Evolutionary conservation across 2,797 vertebrate genomes (phyloP).

Genomic region (Enteromius mattozi): DNA sequence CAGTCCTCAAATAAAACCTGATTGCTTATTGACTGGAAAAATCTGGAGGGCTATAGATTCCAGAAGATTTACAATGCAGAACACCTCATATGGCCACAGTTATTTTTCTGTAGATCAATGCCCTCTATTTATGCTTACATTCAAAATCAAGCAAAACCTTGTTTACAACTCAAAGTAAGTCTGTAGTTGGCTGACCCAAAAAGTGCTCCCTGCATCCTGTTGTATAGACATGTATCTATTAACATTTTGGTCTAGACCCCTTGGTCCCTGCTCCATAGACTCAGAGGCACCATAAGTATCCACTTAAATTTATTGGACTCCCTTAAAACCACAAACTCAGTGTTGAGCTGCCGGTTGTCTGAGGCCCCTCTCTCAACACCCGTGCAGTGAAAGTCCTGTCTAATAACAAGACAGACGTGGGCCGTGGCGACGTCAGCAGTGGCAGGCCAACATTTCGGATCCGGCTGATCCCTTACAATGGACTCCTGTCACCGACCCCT

Average conservation of each 20-base stretch:
- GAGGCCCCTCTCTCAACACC: slow-evolving; percentile 52
- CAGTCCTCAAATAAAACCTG: not conserved
- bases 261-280: slow-evolving; percentile 58
- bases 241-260: slow-evolving; percentile 52
- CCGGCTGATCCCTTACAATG: slow-evolving; percentile 45
- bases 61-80: not conserved
- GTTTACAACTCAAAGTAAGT: slow-evolving; percentile 14
- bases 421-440: slow-evolving; percentile 26
- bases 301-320: slow-evolving; percentile 66
- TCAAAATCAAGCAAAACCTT: slow-evolving; percentile 21
- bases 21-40: not conserved
- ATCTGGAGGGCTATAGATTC: slow-evolving; percentile 11
- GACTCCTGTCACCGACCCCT: slow-evolving; percentile 34
- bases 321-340: slow-evolving; percentile 63
- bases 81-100: not conserved
- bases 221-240: slow-evolving; percentile 45
- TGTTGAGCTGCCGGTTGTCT: slow-evolving; percentile 51
- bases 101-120: slow-evolving; percentile 9
- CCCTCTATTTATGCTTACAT: slow-evolving; percentile 9
- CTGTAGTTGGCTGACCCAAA: slow-evolving; percentile 28
- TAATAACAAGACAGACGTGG: slow-evolving; percentile 45
- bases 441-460: slow-evolving; percentile 12
- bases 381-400: slow-evolving; percentile 53
- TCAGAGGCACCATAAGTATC: slow-evolving; percentile 61
- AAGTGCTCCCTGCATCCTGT: slow-evolving; percentile 38